Base-by-base conservation (phyloP, 2,113 vertebrate genomes). In the Toxostoma redivivum region DNA sequence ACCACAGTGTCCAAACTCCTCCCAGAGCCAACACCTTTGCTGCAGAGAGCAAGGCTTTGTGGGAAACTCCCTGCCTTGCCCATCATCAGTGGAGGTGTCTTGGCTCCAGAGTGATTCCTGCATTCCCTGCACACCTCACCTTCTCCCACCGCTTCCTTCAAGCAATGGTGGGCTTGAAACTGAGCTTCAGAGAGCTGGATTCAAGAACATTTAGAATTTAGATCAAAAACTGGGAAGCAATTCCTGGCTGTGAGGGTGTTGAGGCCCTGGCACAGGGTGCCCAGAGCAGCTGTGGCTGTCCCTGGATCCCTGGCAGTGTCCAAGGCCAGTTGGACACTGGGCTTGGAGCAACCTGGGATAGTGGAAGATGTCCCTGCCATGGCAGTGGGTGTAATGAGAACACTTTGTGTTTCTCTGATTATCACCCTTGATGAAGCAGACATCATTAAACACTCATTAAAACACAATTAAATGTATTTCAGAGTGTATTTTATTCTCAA, bases 281-380 rank as follows among this genome's bases (percentile, higher is more conserved):
- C 37, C 62, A 45, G 45, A 69, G 53, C 23, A 60, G 54, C 83
- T 69, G 62, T 19, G 51, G 62, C 33, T 77, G 62, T 7, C 60
- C 51, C 60, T 62, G 74, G 12, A 57, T 66, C 20, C 24, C 51
- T 85, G 60, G 42, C 1, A 67, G 11, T 67, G 45, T 3, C 31
- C 51, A 16, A 17, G 30, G 60, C 31, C 71, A 58, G 35, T 12
- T n/a, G n/a, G n/a, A n/a, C n/a, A n/a, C n/a, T n/a, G 22, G 44
- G 24, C 5, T 66, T 13, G 60, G 33, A n/a, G 4, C 13, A 40
- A 0, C 24, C 7, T 60, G 38, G 13, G 11, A 4, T 0, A 7
- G 10, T 4, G 51, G 9, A 8, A 74, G 6, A 1, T 38, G 21
- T n/a, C 45, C 38, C 45, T 74, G 13, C 7, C 28, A 22, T 53